phyloP scores from a whole-genome alignment of 2,113 vertebrate species.

The Strix uralensis region DNA sequence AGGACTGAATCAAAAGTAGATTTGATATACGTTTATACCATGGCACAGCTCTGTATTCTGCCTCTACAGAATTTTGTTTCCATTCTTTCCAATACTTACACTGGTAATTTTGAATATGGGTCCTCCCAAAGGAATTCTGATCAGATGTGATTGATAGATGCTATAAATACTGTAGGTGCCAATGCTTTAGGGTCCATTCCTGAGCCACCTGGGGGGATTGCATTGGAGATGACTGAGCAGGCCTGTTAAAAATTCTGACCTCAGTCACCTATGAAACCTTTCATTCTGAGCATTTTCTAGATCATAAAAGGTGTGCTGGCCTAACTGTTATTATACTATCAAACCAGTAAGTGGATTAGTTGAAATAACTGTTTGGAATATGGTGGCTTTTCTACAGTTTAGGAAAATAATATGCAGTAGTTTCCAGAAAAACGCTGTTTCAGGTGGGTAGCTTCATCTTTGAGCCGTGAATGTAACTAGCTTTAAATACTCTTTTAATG shows the following conservation, averaged over 20 bases:
- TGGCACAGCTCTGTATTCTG: neutral
- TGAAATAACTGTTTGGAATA: neutral
- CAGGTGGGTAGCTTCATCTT: neutral
- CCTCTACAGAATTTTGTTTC: neutral
- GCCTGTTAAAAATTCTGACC: neutral
- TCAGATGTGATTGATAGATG: neutral
- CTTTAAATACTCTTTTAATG: conserved; percentile 34
- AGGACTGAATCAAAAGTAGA: neutral
- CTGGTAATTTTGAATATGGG: neutral
- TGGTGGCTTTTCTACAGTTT: neutral
- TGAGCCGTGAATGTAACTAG: neutral
- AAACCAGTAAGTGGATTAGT: neutral
- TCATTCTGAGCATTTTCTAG: neutral
- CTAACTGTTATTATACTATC: neutral
- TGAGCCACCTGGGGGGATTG: neutral
- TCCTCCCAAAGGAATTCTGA: neutral
- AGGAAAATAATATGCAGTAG: neutral
- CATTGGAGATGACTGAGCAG: neutral
- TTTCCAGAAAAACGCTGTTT: conserved; percentile 14
- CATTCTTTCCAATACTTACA: neutral
- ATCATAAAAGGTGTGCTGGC: neutral
- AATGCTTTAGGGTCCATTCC: neutral
- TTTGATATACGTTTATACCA: neutral
- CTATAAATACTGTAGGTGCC: neutral
- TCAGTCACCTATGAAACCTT: neutral